Evolutionary conservation across 2,113 vertebrate species (phyloP).

Genomic region (Stictonetta naevosa): DNA sequence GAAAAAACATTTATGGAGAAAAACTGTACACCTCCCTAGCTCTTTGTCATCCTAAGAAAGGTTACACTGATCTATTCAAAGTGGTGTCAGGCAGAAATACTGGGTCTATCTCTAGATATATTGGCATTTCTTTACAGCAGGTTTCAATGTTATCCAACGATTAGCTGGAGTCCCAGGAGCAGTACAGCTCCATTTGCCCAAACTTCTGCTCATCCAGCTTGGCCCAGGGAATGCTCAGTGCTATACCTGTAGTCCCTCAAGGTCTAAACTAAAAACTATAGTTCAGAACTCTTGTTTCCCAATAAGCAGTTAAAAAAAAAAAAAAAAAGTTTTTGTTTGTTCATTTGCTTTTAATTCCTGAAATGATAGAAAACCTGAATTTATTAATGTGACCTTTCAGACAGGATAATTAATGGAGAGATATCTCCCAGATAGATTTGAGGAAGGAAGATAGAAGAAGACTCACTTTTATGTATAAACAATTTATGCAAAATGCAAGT

Average conservation of each 20-base stretch:
- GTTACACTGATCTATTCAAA: not conserved
- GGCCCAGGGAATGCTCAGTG: not conserved
- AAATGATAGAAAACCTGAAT: not conserved
- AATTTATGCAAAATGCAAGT: not conserved
- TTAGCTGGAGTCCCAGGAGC: not conserved
- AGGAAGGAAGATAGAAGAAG: not conserved
- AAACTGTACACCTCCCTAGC: not conserved
- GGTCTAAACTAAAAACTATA: not conserved
- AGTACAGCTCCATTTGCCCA: not conserved
- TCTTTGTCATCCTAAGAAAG: not conserved
- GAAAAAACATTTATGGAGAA: not conserved
- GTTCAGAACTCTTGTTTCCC: not conserved
- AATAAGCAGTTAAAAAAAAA: not conserved
- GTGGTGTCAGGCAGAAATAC: not conserved
- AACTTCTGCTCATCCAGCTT: not conserved
- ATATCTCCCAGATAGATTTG: not conserved
- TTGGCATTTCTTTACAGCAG: not conserved
- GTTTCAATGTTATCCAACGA: not conserved
- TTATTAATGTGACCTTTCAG: not conserved
- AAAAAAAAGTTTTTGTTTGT: rapidly evolving
- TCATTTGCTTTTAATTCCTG: not conserved
- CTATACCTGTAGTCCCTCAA: not conserved
- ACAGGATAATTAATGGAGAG: not conserved
- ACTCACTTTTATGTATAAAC: not conserved
- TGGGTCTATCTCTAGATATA: not conserved